Evolutionary conservation across 2,113 vertebrate species (phyloP).

Genomic region (Puffinus mauretanicus): DNA sequence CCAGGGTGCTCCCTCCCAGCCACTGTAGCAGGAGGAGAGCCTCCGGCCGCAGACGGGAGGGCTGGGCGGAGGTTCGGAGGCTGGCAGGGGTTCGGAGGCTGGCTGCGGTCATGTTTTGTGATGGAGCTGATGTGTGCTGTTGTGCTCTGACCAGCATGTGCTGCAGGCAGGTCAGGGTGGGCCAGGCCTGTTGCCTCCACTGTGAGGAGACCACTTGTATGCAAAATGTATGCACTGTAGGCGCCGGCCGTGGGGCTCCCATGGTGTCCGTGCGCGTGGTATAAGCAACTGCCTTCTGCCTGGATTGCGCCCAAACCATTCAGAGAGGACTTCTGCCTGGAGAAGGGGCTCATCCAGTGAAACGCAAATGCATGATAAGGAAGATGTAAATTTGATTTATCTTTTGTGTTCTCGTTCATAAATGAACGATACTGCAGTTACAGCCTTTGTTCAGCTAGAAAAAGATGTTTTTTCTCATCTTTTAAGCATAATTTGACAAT

Average conservation of each 20-base stretch:
- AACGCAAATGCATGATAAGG: not conserved
- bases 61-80: not conserved
- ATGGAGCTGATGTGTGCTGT: not conserved
- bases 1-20: not conserved
- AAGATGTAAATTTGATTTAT: not conserved
- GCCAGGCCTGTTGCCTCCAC: no score
- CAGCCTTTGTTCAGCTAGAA: not conserved
- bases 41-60: rapidly evolving
- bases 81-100: not conserved
- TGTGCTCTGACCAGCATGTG: rapidly evolving
- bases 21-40: not conserved
- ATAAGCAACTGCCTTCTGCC: not conserved
- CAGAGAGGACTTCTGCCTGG: not conserved
- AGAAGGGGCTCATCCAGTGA: not conserved
- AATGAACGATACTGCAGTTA: not conserved
- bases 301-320: not conserved
- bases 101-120: rapidly evolving
- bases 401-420: not conserved
- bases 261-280: rapidly evolving
- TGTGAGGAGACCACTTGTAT: not conserved
- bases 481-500: not conserved
- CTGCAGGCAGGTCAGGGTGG: not conserved
- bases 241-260: rapidly evolving
- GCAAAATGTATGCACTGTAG: no score
- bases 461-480: not conserved